phyloP scores from a whole-genome alignment of 2,797 vertebrate species.

The Tiaroga cobitis region DNA sequence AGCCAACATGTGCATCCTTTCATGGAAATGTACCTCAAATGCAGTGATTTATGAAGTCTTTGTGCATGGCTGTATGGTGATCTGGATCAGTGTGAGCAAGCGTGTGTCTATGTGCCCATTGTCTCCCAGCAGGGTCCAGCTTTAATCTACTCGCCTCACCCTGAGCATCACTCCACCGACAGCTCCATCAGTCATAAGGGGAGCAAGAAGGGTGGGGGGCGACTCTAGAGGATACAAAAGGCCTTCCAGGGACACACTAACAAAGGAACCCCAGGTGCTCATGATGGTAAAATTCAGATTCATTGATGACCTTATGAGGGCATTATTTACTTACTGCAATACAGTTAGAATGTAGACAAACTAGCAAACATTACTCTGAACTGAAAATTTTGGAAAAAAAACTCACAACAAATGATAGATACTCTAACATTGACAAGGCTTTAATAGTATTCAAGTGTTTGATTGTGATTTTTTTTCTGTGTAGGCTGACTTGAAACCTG shows the following conservation, averaged over 20 bases:
- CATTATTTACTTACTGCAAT: background rate
- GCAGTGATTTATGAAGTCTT: background rate
- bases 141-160: conserved; percentile 42
- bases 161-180: conserved; percentile 28
- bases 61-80: conserved; percentile 1
- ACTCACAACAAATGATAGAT: background rate
- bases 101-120: conserved; percentile 9
- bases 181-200: conserved; percentile 33
- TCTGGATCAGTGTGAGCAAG: conserved; percentile 7
- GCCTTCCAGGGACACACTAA: conserved; percentile 17
- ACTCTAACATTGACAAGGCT: background rate
- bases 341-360: background rate
- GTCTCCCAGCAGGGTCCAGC: conserved; percentile 31
- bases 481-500: background rate
- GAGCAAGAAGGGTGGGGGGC: background rate
- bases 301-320: background rate
- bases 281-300: background rate
- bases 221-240: conserved; percentile 28
- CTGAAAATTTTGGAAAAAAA: background rate
- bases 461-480: background rate
- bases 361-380: background rate
- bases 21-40: background rate
- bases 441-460: background rate
- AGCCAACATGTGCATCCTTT: background rate
- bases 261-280: conserved; percentile 35